phyloP scores from a whole-genome alignment of 2,797 vertebrate species.

The Pyrrhura leucotis region DNA sequence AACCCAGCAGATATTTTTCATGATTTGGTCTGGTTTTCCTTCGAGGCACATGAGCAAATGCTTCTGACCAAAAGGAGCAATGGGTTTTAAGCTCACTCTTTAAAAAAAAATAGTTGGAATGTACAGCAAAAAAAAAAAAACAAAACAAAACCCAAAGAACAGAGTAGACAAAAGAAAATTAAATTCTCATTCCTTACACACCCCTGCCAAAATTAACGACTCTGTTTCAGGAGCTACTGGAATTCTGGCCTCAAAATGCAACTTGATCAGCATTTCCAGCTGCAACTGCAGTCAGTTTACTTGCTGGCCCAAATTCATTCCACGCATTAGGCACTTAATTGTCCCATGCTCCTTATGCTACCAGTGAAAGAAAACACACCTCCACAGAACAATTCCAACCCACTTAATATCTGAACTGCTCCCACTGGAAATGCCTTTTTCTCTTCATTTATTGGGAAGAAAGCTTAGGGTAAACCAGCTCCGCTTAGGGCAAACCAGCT shows the following conservation, averaged over 20 bases:
- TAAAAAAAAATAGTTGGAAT: background rate
- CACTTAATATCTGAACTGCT: background rate
- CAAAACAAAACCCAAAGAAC: background rate
- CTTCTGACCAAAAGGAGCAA: background rate
- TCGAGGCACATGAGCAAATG: background rate
- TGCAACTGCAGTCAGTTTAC: background rate
- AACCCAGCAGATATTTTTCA: background rate
- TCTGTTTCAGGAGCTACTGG: background rate
- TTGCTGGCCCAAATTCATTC: background rate
- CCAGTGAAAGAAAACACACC: background rate
- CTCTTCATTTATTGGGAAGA: rapidly evolving
- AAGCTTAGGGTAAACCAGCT: background rate
- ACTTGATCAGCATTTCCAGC: background rate
- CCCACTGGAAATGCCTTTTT: background rate
- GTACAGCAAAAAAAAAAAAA: background rate
- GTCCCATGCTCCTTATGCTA: background rate
- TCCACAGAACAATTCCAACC: background rate
- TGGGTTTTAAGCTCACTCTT: background rate
- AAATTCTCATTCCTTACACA: background rate
- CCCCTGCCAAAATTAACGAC: background rate
- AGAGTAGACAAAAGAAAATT: background rate
- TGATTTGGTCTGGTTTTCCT: background rate
- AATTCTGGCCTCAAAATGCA: background rate
- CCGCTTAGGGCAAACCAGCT: background rate
- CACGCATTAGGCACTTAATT: background rate